phyloP scores from a whole-genome alignment of 2,888 invertebrate genomes.

The Lottia scabra region DNA sequence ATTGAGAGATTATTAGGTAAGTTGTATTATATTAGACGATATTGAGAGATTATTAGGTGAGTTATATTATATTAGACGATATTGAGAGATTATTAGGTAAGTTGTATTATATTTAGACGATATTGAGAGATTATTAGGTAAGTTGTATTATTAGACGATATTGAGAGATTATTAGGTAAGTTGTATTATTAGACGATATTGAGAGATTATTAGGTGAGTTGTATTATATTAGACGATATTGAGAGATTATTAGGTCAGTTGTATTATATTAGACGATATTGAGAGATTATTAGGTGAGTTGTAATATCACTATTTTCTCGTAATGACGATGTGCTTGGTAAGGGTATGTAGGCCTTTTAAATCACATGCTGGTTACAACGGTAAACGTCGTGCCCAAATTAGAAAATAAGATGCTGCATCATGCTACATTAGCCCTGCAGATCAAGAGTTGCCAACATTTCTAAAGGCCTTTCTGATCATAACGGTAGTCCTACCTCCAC shows the following conservation, averaged over 20 bases:
- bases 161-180: conserved; percentile 97
- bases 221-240: conserved; percentile 97
- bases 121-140: conserved; percentile 93
- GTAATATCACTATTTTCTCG: no score
- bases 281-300: conserved; percentile 76
- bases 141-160: conserved; percentile 98
- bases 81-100: conserved; percentile 96
- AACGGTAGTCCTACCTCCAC: no score
- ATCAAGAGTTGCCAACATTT: no score
- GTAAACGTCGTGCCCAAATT: no score
- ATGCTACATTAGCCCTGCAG: no score
- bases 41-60: conserved; percentile 96
- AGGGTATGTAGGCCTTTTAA: no score
- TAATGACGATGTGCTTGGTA: no score
- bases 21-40: conserved; percentile 97
- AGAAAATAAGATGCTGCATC: no score
- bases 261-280: conserved; percentile 97
- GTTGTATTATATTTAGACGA: conserved; percentile 98
- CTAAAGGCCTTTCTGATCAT: no score
- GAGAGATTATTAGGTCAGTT: conserved; percentile 97
- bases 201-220: conserved; percentile 96
- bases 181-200: conserved; percentile 97
- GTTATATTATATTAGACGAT: conserved; percentile 97
- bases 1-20: conserved; percentile 96
- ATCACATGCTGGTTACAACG: no score